These are phyloP conservation scores for Eupristina koningsbergeri DNA, from an alignment of 1,140 invertebrate species.

Conservation along the genomic window DNA sequence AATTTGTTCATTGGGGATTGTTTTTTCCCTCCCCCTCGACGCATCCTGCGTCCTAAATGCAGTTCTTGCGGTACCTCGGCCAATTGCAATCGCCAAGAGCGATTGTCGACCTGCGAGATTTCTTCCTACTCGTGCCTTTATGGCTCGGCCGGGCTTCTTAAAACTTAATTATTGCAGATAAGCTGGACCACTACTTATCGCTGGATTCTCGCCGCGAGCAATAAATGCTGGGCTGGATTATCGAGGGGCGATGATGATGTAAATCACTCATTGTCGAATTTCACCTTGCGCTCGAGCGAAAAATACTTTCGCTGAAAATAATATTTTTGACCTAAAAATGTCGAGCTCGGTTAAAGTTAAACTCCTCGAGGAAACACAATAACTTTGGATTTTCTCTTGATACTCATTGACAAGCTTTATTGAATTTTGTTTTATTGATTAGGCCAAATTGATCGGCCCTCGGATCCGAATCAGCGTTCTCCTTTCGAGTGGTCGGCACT, in stretches of 20 bases:
- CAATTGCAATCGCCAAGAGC: constrained; percentile 8
- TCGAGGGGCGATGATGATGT: neutral
- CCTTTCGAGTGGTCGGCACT: neutral
- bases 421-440: too few relatives aligned
- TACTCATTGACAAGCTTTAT: neutral
- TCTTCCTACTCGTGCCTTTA: constrained; percentile 26
- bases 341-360: neutral
- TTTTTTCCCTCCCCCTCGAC: neutral
- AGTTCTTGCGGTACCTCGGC: constrained; percentile 7
- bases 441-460: too few relatives aligned
- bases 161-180: constrained; percentile 37
- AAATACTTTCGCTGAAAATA: constrained; percentile 18
- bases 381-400: neutral
- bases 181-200: neutral
- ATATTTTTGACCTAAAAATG: neutral
- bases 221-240: neutral
- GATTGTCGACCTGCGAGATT: neutral
- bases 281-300: neutral
- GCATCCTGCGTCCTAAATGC: neutral
- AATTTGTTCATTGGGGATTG: constrained; percentile 36
- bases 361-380: too few relatives aligned
- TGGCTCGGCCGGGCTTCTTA: constrained; percentile 3
- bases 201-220: constrained; percentile 8
- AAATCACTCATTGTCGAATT: neutral
- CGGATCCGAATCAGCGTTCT: too few relatives aligned